Evolutionary conservation across 64 coral and sea anemone species (phyloP).

Genomic region (Actinia tenebrosa): DNA sequence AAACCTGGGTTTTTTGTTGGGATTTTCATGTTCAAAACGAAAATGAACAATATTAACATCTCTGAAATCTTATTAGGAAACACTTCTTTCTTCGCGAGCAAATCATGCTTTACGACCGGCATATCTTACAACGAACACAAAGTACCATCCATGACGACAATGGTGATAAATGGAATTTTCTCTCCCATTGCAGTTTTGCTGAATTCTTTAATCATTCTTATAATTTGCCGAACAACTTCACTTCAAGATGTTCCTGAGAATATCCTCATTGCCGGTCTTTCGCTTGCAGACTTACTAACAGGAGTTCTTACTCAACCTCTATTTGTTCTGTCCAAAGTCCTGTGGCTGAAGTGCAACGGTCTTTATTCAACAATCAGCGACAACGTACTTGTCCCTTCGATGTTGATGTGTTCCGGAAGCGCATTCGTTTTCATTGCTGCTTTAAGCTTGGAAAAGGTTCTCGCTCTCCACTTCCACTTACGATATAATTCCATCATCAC

Average conservation of each 20-base stretch:
- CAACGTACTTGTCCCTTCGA: background rate
- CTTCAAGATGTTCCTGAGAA: background rate
- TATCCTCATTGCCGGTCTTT: background rate
- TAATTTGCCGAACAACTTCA: background rate
- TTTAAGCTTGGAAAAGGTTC: background rate
- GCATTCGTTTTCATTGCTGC: background rate
- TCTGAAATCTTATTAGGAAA: background rate
- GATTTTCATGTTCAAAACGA: background rate
- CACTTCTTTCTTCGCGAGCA: background rate
- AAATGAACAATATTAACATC: background rate
- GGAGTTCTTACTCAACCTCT: background rate
- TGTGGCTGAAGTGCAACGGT: background rate
- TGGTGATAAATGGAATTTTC: background rate
- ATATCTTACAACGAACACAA: background rate
- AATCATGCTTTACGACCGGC: background rate
- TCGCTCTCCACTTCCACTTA: background rate
- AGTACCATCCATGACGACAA: background rate
- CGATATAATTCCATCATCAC: background rate
- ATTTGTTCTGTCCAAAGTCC: background rate
- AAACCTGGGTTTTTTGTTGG: too few relatives aligned
- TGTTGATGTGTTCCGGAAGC: background rate
- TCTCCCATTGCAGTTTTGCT: background rate
- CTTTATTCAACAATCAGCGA: background rate
- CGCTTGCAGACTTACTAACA: background rate
- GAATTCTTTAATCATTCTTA: background rate